These are phyloP conservation scores for Ennomos erosarius DNA, from an alignment of 2,888 invertebrate species.

Conservation along the genomic window DNA sequence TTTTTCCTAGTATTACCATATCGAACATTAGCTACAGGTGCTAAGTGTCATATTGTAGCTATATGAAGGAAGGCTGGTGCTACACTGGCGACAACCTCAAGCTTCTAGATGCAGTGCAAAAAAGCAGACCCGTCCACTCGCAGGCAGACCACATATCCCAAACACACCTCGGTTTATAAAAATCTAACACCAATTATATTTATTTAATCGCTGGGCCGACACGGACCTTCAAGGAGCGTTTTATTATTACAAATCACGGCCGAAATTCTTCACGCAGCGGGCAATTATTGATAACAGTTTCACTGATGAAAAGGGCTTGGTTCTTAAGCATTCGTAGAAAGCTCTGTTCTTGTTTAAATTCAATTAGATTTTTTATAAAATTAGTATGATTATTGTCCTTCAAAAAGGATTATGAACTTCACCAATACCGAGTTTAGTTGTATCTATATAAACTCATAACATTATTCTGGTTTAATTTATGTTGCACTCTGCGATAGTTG, in stretches of 20 bases:
- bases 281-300: not conserved
- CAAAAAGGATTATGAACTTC: no score
- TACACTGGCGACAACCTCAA: conserved; percentile 34
- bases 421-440: no score
- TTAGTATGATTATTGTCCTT: no score
- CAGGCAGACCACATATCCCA: conserved; percentile 80
- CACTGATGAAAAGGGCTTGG: not conserved
- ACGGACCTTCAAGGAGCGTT: conserved; percentile 55
- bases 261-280: conserved; percentile 1
- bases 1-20: conserved; percentile 4
- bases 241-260: conserved; percentile 10
- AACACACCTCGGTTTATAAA: conserved; percentile 73
- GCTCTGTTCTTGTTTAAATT: no score
- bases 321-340: no score
- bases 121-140: conserved; percentile 57
- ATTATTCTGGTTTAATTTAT: not conserved
- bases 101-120: conserved; percentile 57
- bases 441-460: no score
- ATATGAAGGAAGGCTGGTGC: conserved; percentile 22
- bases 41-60: not conserved
- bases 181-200: conserved; percentile 74
- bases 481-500: conserved; percentile 12
- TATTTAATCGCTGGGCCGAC: conserved; percentile 53
- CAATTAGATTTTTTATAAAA: not conserved
- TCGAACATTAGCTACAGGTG: not conserved